Percentiles rank a stretch among this genome's conserved stretches.
Conservation (phyloP, 2,113 vertebrate genomes). For the Eublepharis macularius region DNA sequence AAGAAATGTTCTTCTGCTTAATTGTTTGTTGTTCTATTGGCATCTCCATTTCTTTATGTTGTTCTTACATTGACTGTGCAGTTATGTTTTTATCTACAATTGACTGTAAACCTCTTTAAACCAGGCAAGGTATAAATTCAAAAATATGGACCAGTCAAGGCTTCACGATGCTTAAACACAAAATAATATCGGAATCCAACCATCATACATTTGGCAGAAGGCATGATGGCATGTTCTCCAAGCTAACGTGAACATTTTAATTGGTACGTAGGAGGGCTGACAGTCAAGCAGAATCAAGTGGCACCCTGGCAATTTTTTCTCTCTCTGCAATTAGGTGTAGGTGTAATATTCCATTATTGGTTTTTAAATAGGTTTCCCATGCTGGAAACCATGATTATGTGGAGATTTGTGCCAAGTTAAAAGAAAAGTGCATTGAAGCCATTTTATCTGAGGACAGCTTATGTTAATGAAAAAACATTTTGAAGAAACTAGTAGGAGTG, state of each 20-base stretch:
- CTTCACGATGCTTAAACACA: neutral
- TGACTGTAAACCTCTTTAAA: no score
- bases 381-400: slow-evolving; percentile 54
- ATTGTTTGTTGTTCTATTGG: no score
- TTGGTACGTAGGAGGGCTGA: neutral
- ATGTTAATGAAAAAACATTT: slow-evolving; percentile 2
- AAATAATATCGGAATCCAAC: neutral
- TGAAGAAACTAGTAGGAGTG: neutral
- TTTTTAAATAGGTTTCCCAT: slow-evolving; percentile 54
- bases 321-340: slow-evolving; percentile 47
- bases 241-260: slow-evolving; percentile 15
- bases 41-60: no score
- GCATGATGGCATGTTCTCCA: slow-evolving; percentile 8
- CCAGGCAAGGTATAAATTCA: no score
- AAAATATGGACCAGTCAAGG: neutral
- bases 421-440: slow-evolving; percentile 29
- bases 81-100: no score
- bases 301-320: slow-evolving; percentile 32
- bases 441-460: slow-evolving; percentile 20
- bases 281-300: slow-evolving; percentile 9
- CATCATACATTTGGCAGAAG: neutral
- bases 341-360: slow-evolving; percentile 51
- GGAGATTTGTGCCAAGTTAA: slow-evolving; percentile 41
- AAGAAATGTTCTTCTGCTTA: no score
- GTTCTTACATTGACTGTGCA: no score